phyloP scores from a whole-genome alignment of 2,888 invertebrate genomes.

The Ischnura elegans region DNA sequence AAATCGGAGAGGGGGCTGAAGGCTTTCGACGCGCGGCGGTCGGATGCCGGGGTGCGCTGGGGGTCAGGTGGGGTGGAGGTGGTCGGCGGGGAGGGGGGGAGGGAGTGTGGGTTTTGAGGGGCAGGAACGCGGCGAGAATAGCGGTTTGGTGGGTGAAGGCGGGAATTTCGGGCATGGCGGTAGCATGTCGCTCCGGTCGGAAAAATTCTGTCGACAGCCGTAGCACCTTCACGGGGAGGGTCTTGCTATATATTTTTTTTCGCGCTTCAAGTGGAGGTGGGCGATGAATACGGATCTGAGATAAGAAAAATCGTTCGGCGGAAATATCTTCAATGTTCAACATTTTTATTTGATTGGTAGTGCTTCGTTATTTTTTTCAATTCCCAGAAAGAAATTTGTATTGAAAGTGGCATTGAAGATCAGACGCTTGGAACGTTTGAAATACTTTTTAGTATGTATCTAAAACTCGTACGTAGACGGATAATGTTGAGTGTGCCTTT shows the following conservation, averaged over 20 bases:
- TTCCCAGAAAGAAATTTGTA: neutral
- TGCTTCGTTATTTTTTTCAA: neutral
- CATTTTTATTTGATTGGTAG: neutral
- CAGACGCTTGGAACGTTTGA: no score
- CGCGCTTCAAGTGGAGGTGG: neutral
- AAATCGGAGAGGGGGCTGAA: neutral
- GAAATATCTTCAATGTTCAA: neutral
- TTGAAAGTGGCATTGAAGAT: no score
- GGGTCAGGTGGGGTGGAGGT: neutral
- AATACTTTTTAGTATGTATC: no score
- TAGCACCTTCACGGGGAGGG: neutral
- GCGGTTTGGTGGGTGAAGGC: no score
- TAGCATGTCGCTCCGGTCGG: neutral
- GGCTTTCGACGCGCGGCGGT: neutral
- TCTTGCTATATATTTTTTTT: no score
- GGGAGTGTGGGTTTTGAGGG: neutral
- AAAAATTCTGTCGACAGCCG: neutral
- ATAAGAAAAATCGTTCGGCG: neutral
- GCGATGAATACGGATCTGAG: neutral
- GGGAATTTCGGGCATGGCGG: neutral
- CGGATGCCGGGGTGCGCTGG: neutral
- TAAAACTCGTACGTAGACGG: no score
- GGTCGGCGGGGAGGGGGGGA: neutral
- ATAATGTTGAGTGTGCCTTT: no score
- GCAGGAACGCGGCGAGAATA: neutral